These are phyloP conservation scores for Hyperoplus immaculatus DNA, from an alignment of 2,797 vertebrate genomes.

Conservation along the genomic window DNA sequence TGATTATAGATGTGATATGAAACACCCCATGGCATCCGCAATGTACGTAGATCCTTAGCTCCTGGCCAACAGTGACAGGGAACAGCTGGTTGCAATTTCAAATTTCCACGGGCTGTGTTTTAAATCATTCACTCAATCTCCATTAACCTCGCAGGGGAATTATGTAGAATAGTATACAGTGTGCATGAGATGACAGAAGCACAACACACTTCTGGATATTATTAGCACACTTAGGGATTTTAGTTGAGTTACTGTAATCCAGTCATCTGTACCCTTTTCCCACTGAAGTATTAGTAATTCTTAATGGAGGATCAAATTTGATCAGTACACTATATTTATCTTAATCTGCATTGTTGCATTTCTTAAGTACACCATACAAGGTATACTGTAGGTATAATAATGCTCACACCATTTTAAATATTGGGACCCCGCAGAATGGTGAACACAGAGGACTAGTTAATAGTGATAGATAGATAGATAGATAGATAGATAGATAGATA, in stretches of 20 bases:
- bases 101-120: conserved; percentile 19
- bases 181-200: background rate
- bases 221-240: background rate
- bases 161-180: background rate
- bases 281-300: background rate
- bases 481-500: too few relatives aligned
- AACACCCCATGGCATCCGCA: background rate
- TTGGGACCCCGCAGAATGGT: background rate
- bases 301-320: background rate
- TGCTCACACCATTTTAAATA: background rate
- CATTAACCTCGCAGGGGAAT: background rate
- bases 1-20: conserved; percentile 27
- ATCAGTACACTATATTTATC: background rate
- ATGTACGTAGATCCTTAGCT: background rate
- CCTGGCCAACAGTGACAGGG: conserved; percentile 3
- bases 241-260: background rate
- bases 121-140: background rate
- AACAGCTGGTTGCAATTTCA: conserved; percentile 43
- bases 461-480: background rate
- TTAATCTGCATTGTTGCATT: background rate
- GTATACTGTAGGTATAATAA: background rate
- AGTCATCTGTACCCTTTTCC: background rate
- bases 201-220: background rate
- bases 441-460: background rate
- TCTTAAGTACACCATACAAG: background rate